Base-by-base conservation (phyloP, 2,113 vertebrate species). In the Brachyistius frenatus region DNA sequence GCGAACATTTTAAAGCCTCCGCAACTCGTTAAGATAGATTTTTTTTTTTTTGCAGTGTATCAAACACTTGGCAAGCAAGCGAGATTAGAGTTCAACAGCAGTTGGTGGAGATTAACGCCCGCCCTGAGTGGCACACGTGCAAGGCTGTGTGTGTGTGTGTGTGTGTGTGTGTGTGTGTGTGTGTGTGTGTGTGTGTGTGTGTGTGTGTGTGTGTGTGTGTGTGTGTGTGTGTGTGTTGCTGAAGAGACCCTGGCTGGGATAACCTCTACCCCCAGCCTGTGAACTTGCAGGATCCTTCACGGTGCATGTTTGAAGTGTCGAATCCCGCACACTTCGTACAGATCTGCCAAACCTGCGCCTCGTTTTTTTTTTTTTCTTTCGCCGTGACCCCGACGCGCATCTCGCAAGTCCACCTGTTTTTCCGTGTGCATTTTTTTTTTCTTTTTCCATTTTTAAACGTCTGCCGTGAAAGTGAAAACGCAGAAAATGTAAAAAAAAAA, bases 61-160 rank as follows among this genome's bases (percentile, higher is more conserved):
- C 44, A 86, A 87, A 82, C 82, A 68, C 55, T 89, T 88, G 90
- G 80, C 82, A 86, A 84, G 77, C 36, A 2, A 54, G 62, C 23
- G 5, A 80, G 87, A 89, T 83, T 91, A 86, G 70, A 80, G 78
- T 84, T 88, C 80, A 89, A 54, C 85, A 87, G 89, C 88, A 88
- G 90, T 91, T 86, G 86, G 86, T 80, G 86, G 80, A 92, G 87
- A 92, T 92, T 92, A 89, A 61, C 71, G 63, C 77, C 72, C 10
- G 62, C 71, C 44, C 44, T 47, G 73, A 78, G 80, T 9, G 30
- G 56, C 1, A 31, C 82, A 85, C 64, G 65, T 84, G 83, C 63
- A 10, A 55, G 37, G 52, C 50, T 54, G 39, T 55, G 16, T 30
- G 41, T 64, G 87, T 68, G 68, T 61, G 64, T 78, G 65, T 37